Conservation (phyloP, 2,113 vertebrate species). For the Hoplias malabaricus region DNA sequence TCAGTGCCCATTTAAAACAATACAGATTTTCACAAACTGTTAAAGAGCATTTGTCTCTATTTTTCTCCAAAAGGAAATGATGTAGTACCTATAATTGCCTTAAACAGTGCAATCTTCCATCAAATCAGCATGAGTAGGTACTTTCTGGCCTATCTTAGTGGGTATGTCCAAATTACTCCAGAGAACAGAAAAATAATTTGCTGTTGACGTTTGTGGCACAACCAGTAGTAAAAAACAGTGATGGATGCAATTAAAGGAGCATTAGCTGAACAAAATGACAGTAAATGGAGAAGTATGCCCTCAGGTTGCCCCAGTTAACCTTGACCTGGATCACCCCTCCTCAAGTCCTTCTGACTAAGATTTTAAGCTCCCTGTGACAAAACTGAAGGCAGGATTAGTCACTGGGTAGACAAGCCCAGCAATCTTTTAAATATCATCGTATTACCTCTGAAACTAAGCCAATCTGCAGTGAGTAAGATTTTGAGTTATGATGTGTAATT, state of each 20-base stretch:
- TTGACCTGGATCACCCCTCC: conserved; percentile 37
- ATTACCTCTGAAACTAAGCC: neutral
- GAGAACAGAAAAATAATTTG: conserved; percentile 47
- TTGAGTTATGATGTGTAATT: neutral
- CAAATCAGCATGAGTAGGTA: conserved; percentile 15
- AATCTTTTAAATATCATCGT: neutral
- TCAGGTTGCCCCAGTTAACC: conserved; percentile 42
- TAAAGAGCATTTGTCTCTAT: neutral
- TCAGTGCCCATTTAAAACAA: neutral
- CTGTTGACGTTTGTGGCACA: conserved; percentile 50
- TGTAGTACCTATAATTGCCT: neutral
- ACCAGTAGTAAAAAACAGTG: conserved; percentile 43
- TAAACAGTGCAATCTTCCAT: neutral
- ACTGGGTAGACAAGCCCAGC: conserved; percentile 12
- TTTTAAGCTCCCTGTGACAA: conserved; percentile 17
- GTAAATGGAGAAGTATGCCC: conserved; percentile 41
- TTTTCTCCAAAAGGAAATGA: neutral
- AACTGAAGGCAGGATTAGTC: conserved; percentile 31
- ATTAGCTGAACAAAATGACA: conserved; percentile 43
- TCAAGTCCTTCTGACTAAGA: conserved; percentile 8
- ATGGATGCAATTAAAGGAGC: conserved; percentile 39
- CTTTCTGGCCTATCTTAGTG: conserved; percentile 42
- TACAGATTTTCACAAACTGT: neutral
- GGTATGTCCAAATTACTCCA: conserved; percentile 42
- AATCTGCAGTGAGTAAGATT: conserved; percentile 32